Conservation (phyloP, 2,113 vertebrate genomes). For the Ciconia boyciana region DNA sequence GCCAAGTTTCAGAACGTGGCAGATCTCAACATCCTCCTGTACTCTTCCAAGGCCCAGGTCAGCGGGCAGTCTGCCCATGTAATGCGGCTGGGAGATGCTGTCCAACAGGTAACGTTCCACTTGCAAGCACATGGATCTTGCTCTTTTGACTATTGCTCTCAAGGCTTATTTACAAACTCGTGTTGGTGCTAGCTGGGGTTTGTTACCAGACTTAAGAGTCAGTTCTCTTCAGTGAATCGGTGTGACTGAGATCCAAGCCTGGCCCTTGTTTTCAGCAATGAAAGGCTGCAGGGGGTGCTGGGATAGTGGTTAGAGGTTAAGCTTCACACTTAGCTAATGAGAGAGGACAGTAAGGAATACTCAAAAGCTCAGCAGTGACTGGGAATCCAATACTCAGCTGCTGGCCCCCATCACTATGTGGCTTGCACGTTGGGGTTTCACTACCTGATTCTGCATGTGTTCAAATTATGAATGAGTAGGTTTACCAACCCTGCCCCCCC, state of each 20-base stretch:
- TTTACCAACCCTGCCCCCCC: not conserved
- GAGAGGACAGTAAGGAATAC: not conserved
- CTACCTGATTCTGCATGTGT: not conserved
- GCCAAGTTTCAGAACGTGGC: slow-evolving; percentile 90
- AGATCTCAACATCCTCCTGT: slow-evolving; percentile 84
- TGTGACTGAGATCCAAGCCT: not conserved
- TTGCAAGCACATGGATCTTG: not conserved
- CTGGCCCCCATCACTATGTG: fast-evolving
- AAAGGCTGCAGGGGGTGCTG: not conserved
- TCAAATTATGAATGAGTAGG: not conserved
- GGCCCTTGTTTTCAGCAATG: not conserved
- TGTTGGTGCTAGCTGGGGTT: not conserved
- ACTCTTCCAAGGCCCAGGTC: slow-evolving; percentile 95
- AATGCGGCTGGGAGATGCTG: slow-evolving; percentile 92
- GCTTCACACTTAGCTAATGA: not conserved
- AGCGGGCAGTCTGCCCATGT: slow-evolving; percentile 91
- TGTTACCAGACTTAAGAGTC: not conserved
- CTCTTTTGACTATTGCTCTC: fast-evolving
- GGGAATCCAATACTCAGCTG: not conserved
- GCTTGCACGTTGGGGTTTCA: not conserved
- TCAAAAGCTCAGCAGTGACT: not conserved
- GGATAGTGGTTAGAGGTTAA: not conserved
- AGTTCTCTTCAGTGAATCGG: not conserved
- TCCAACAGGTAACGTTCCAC: slow-evolving; percentile 83
- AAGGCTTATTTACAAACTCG: not conserved